Conservation (phyloP, 2,113 vertebrate genomes). For the Geothlypis trichas region DNA sequence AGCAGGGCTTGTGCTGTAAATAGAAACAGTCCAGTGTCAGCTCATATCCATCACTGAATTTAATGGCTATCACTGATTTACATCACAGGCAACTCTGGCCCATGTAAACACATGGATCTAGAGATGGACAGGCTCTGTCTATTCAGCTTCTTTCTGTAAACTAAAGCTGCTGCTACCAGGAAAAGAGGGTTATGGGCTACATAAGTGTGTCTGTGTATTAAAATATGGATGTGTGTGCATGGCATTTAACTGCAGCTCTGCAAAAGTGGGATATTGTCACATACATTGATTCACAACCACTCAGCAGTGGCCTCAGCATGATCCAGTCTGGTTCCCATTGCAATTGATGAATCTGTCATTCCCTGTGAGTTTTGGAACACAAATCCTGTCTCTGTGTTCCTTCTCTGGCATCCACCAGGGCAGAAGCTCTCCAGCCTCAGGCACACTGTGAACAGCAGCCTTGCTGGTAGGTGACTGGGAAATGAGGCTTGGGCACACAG, state of each 20-base stretch:
- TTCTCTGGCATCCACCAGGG: neutral
- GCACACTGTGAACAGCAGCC: neutral
- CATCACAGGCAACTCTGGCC: neutral
- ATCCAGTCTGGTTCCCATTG: neutral
- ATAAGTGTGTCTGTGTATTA: neutral
- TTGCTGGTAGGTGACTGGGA: neutral
- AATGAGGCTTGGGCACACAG: neutral
- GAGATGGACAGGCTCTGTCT: neutral
- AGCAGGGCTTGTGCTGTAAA: slow-evolving; percentile 36
- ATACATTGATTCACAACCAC: neutral
- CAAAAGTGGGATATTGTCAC: neutral
- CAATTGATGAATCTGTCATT: neutral
- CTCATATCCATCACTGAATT: neutral
- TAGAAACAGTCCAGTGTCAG: slow-evolving; percentile 3
- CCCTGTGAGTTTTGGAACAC: neutral
- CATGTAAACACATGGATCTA: neutral
- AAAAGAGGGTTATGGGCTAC: neutral
- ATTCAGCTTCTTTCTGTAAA: neutral
- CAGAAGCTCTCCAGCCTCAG: neutral
- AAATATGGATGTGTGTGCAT: neutral
- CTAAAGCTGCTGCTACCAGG: neutral
- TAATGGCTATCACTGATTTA: neutral
- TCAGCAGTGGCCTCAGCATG: neutral
- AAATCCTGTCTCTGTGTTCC: neutral
- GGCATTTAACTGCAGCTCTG: neutral